phyloP scores from a whole-genome alignment of 2,113 vertebrate species.

The Amblyopsis rosae region DNA sequence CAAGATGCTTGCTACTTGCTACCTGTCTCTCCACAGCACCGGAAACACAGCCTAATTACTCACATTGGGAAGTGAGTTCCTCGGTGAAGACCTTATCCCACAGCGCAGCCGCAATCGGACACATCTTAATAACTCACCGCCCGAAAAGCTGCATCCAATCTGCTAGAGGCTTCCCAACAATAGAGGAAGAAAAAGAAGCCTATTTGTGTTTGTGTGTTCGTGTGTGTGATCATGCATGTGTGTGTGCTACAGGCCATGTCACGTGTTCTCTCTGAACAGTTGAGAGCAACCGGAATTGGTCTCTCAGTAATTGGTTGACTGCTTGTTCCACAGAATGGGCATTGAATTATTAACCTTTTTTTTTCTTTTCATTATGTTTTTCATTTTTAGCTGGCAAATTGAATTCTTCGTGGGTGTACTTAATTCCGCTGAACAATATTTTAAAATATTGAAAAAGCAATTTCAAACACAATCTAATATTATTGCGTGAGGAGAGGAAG shows the following conservation, averaged over 20 bases:
- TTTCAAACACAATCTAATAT: slow-evolving; percentile 34
- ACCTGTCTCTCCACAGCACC: slow-evolving; percentile 49
- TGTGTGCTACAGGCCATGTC: not conserved
- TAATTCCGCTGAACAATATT: slow-evolving; percentile 32
- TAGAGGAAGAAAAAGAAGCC: slow-evolving; percentile 8
- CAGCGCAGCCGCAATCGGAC: slow-evolving; percentile 57
- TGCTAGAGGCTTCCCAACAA: slow-evolving; percentile 20
- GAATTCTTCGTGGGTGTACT: slow-evolving; percentile 21
- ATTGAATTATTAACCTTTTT: slow-evolving; percentile 48
- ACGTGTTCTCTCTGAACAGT: too few species aligned
- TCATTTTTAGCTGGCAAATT: slow-evolving; percentile 37
- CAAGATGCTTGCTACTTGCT: slow-evolving; percentile 47
- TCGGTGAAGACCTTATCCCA: slow-evolving; percentile 64
- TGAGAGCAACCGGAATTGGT: not conserved
- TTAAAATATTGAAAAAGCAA: slow-evolving; percentile 35
- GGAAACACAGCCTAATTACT: slow-evolving; percentile 74
- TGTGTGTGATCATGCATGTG: slow-evolving; percentile 10
- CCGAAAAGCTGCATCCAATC: slow-evolving; percentile 51
- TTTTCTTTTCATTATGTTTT: slow-evolving; percentile 21
- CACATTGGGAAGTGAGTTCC: slow-evolving; percentile 63
- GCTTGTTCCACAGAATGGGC: slow-evolving; percentile 31
- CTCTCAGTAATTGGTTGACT: slow-evolving; percentile 37
- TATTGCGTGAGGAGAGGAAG: slow-evolving; percentile 15
- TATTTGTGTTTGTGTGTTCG: slow-evolving; percentile 6
- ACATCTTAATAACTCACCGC: slow-evolving; percentile 72